These are phyloP conservation scores for Chaetodon auriga DNA, from an alignment of 2,113 vertebrate genomes.

Conservation along the genomic window DNA sequence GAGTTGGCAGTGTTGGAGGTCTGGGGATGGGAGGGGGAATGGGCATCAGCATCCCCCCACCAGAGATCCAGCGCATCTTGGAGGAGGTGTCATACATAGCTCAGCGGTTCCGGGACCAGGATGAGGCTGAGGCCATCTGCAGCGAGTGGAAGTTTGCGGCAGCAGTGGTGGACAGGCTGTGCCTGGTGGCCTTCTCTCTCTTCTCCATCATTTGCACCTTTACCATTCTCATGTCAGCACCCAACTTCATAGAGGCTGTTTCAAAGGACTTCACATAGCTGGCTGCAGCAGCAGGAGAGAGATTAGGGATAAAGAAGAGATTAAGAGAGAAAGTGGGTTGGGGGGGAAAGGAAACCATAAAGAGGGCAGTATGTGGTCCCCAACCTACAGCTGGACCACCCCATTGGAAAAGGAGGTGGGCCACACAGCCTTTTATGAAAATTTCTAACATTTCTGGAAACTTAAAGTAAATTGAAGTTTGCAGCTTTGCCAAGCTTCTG, in stretches of 20 bases:
- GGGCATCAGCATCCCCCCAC: constrained; percentile 82
- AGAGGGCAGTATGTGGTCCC: constrained; percentile 6
- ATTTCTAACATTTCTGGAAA: constrained; percentile 4
- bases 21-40: constrained; percentile 70
- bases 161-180: constrained; percentile 95
- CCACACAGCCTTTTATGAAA: constrained; percentile 5
- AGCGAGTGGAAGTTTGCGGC: constrained; percentile 98
- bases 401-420: background rate
- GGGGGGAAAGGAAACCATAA: background rate
- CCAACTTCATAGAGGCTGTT: constrained; percentile 96
- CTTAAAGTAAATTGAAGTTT: background rate
- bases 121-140: constrained; percentile 90
- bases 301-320: constrained; percentile 2
- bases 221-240: constrained; percentile 96
- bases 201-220: constrained; percentile 98
- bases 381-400: constrained; percentile 1
- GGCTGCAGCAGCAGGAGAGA: constrained; percentile 12
- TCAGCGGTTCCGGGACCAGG: constrained; percentile 92
- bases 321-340: background rate
- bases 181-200: constrained; percentile 96
- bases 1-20: constrained; percentile 65
- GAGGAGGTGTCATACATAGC: constrained; percentile 95
- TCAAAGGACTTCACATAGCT: constrained; percentile 92
- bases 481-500: constrained; percentile 9
- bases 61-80: constrained; percentile 86